Conservation (phyloP, 2,888 invertebrate genomes). For the Dasypolia templi region DNA sequence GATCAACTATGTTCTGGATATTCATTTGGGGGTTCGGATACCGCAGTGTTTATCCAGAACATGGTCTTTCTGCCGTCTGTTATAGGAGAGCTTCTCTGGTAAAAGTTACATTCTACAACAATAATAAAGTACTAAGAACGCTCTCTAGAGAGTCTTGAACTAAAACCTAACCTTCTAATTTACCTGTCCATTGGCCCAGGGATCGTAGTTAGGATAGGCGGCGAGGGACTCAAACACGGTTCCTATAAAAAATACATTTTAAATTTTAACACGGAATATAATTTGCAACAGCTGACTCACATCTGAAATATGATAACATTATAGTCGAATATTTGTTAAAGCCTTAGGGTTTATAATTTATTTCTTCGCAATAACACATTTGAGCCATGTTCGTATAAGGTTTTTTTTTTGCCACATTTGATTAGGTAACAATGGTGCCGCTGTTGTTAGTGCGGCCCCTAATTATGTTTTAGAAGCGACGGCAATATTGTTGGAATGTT, state of each 20-base stretch:
- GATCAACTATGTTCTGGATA: too few species aligned
- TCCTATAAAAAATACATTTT: conserved; percentile 37
- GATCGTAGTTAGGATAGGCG: conserved; percentile 23
- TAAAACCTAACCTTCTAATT: conserved; percentile 10
- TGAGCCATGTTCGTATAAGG: not conserved
- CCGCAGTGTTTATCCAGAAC: not conserved
- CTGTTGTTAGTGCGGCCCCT: not conserved
- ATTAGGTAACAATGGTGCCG: not conserved
- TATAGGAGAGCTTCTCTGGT: not conserved
- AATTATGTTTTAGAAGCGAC: not conserved
- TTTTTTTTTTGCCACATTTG: not conserved
- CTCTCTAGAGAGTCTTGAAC: too few species aligned
- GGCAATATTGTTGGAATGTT: not conserved
- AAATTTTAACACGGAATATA: conserved; percentile 23
- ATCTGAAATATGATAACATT: conserved; percentile 4
- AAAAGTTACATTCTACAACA: not conserved
- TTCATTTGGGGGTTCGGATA: not conserved
- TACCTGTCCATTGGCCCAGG: conserved; percentile 1
- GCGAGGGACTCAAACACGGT: conserved; percentile 24
- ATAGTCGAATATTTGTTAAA: not conserved
- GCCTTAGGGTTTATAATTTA: not conserved
- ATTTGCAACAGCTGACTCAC: conserved; percentile 19
- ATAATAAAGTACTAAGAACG: not conserved
- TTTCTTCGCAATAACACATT: not conserved
- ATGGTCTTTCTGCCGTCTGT: not conserved